Percentiles rank a stretch among this genome's conserved stretches.
phyloP scores from a whole-genome alignment of 2,888 invertebrate genomes.

The Eristalis arbustorum region DNA sequence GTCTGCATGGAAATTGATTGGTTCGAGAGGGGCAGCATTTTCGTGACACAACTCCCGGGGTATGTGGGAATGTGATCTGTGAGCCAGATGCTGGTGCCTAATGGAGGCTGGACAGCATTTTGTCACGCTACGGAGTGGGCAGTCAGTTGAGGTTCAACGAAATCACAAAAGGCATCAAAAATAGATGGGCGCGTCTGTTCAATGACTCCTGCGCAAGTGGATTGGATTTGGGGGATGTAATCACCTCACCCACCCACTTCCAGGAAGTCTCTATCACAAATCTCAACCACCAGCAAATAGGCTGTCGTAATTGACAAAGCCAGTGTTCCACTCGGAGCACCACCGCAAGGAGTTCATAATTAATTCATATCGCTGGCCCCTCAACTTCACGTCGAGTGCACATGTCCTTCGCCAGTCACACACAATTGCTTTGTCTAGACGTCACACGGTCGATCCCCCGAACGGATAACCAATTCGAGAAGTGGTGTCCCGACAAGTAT shows the following conservation, averaged over 20 bases:
- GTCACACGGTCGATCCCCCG: background rate
- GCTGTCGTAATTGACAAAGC: background rate
- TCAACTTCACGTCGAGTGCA: background rate
- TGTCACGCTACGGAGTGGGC: too few species aligned
- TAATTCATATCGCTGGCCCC: background rate
- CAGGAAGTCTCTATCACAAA: background rate
- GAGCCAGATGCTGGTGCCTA: background rate
- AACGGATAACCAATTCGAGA: background rate
- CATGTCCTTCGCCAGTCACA: background rate
- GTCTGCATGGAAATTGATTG: background rate
- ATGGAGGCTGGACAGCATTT: background rate
- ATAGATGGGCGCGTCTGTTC: too few species aligned
- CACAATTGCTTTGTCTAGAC: constrained; percentile 11
- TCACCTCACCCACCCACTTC: background rate
- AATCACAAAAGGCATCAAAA: too few species aligned
- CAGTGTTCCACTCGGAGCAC: background rate
- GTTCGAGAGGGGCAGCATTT: background rate
- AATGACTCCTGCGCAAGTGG: too few species aligned
- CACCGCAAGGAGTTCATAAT: background rate
- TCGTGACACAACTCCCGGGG: background rate
- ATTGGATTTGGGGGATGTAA: too few species aligned
- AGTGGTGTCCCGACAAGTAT: background rate
- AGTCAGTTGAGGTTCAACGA: too few species aligned
- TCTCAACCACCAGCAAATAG: background rate
- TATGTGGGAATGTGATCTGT: background rate